Evolutionary conservation across 2,888 invertebrate species (phyloP), one percentile per base, ranked within the genome.

Genomic region (Caenorhabditis sinica): DNA sequence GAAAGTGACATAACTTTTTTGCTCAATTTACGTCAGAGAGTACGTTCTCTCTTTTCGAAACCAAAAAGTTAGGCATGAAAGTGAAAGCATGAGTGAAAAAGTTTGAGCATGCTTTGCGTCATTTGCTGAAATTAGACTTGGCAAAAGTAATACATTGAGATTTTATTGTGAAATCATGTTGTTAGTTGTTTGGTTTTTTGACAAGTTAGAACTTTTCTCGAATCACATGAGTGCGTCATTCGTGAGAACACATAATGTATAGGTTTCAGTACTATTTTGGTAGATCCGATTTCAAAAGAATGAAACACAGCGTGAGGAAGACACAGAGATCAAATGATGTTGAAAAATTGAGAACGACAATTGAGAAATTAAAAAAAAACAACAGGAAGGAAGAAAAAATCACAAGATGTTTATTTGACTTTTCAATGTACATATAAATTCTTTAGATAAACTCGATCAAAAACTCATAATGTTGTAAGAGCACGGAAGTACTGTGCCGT

Each of bases 401-500:
- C 36, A 25, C 25, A n/a, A 23, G 36, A 43, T n/a, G 33, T 53
- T 72, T 72, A 45, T 45, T 72, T 72, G 43, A 56, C 15, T 58
- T 25, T 5, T 40, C 33, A 23, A 43, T 49, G 28, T 68, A 53
- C 68, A 68, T 8, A 68, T 53, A 68, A 25, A 28, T 56, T 15
- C 5, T 28, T n/a, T 56, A 25, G 11, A n/a, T 65, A 45, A 51
- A 8, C 30, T 33, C 23, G 11, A 4, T 33, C 28, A n/a, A 17
- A 36, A 40, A 40, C 11, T 82, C 51, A 83, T 30, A 74, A 15
- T 68, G 66, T 83, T 13, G 83, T 84, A 5, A 85, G 30, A 0
- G 82, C 80, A 51, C 88, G 80, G 76, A 87, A 87, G 72, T 84
- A 85, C 66, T 86, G 85, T 11, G 88, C 88, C 56, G 85, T 85